These are phyloP conservation scores for Morone chrysops DNA, from an alignment of 2,113 vertebrate genomes.

Conservation along the genomic window DNA sequence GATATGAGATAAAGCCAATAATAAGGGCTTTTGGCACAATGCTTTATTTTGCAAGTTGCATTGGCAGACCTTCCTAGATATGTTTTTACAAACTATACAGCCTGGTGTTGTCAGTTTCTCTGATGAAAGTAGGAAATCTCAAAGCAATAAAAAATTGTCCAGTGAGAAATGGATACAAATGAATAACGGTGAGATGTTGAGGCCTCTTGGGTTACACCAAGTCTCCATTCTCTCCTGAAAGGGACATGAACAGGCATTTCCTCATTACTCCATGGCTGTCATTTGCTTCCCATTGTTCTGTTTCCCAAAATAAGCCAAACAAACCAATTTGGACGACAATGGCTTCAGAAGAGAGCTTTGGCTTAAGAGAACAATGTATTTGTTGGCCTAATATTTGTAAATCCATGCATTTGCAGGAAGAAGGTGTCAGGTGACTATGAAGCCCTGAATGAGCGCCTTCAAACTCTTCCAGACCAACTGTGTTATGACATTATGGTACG, in stretches of 20 bases:
- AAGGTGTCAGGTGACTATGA: constrained; percentile 93
- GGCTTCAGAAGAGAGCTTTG: not conserved
- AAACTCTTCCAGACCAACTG: constrained; percentile 92
- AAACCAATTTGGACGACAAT: not conserved
- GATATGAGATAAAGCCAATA: not conserved
- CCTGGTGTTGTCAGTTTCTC: not conserved
- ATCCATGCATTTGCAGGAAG: constrained; percentile 84
- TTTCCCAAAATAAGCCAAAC: constrained; percentile 17
- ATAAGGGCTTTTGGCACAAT: not conserved
- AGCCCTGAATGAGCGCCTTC: constrained; percentile 90
- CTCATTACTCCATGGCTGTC: not conserved
- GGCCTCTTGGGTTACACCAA: not conserved
- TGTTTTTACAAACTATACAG: not conserved
- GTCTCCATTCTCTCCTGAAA: not conserved
- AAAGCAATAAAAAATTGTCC: not conserved
- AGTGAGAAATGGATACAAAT: not conserved
- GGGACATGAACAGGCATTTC: not conserved
- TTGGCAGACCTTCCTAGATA: not conserved
- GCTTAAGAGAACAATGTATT: not conserved
- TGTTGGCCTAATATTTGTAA: not conserved
- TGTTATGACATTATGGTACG: constrained; percentile 96
- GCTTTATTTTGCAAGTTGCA: not conserved
- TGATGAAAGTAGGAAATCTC: too few relatives aligned
- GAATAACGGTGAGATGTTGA: not conserved
- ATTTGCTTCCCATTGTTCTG: constrained; percentile 18